These are phyloP conservation scores for Molossus alvarezi DNA, from an alignment of 2,797 vertebrate genomes.

Conservation along the genomic window DNA sequence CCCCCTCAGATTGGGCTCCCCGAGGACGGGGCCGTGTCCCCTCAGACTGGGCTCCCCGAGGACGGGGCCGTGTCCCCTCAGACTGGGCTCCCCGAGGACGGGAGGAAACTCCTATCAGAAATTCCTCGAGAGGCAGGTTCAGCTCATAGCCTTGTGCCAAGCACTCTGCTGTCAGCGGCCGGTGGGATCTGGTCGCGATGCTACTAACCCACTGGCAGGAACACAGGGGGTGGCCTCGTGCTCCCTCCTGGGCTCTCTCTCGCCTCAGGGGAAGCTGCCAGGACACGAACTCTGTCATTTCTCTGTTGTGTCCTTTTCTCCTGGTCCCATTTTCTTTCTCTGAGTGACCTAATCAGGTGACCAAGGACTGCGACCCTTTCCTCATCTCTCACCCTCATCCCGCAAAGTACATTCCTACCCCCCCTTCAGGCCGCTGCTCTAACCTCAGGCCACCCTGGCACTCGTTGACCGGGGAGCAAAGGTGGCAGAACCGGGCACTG, in stretches of 20 bases:
- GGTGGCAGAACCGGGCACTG: constrained; percentile 23
- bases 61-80: background rate
- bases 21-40: no score
- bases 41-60: no score
- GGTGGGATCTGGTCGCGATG: background rate
- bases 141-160: background rate
- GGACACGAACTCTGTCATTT: background rate
- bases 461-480: constrained; percentile 70
- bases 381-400: background rate
- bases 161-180: fast-evolving
- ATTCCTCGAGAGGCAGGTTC: background rate
- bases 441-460: background rate
- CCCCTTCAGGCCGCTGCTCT: background rate
- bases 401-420: fast-evolving
- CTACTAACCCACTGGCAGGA: background rate
- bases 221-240: background rate
- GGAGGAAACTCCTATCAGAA: background rate
- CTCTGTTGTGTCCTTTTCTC: no score
- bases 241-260: background rate
- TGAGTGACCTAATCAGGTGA: background rate
- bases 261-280: background rate
- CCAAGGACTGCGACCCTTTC: background rate
- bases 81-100: background rate
- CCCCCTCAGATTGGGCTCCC: no score
- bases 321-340: background rate